Evolutionary conservation across 2,888 invertebrate species (phyloP).

Genomic region (Embidobia sp.): DNA sequence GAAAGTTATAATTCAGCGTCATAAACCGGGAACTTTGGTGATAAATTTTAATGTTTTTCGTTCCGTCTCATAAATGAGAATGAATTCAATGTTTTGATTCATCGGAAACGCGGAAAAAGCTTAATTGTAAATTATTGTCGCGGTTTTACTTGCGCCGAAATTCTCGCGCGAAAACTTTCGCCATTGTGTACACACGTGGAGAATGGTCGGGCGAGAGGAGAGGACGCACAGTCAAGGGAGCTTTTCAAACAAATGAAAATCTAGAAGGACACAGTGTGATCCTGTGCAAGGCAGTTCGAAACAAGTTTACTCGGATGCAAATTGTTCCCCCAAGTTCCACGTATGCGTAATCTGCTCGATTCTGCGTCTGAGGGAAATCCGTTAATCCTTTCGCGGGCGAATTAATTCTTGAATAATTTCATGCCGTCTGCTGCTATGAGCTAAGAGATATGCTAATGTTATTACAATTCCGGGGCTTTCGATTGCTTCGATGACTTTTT

Average conservation of each 20-base stretch:
- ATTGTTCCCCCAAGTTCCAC: constrained; percentile 62
- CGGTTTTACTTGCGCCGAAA: constrained; percentile 45
- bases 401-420: constrained; percentile 65
- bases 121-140: constrained; percentile 59
- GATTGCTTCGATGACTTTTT: constrained; percentile 52
- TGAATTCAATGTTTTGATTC: constrained; percentile 50
- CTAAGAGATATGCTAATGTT: constrained; percentile 63
- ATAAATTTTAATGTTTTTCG: constrained; percentile 48
- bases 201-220: background rate
- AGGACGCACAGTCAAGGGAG: constrained; percentile 53
- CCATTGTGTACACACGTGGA: constrained; percentile 21
- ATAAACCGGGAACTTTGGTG: constrained; percentile 19
- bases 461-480: constrained; percentile 34
- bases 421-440: constrained; percentile 58
- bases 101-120: constrained; percentile 55
- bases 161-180: constrained; percentile 51
- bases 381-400: constrained; percentile 62
- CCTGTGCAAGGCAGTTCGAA: constrained; percentile 65
- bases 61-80: constrained; percentile 34
- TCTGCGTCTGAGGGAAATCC: constrained; percentile 64
- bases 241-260: constrained; percentile 64
- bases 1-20: constrained; percentile 26
- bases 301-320: constrained; percentile 65
- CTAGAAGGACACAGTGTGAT: constrained; percentile 61
- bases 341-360: constrained; percentile 64